Percentiles rank a stretch among this genome's conserved stretches.
Evolutionary conservation across 2,113 vertebrate species (phyloP).

Genomic region (Scomber japonicus): DNA sequence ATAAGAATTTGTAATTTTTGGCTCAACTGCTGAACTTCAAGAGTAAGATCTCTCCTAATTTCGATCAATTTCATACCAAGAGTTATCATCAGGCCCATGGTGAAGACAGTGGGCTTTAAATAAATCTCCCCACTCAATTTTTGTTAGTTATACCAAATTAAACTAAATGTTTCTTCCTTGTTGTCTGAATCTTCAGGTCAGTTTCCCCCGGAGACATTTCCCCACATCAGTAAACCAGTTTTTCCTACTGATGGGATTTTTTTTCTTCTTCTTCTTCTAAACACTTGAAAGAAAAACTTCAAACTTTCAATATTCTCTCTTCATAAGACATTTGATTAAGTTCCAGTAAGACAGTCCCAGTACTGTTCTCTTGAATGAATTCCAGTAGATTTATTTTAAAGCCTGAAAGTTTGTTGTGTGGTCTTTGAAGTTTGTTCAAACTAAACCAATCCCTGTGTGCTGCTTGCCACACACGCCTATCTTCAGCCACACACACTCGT

Average conservation of each 20-base stretch:
- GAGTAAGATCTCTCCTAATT: too few relatives aligned
- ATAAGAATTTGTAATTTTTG: too few relatives aligned
- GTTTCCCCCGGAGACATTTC: not conserved
- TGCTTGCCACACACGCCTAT: too few relatives aligned
- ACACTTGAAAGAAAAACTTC: constrained; percentile 29
- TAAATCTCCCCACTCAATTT: too few relatives aligned
- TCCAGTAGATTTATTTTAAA: constrained; percentile 49
- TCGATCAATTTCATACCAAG: too few relatives aligned
- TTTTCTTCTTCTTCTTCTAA: not conserved
- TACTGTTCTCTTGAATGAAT: constrained; percentile 31
- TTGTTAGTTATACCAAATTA: not conserved
- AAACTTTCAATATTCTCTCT: not conserved
- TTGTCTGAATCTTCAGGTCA: not conserved
- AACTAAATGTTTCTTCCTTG: not conserved
- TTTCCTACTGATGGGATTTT: not conserved
- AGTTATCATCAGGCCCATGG: too few relatives aligned
- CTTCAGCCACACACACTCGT: too few relatives aligned
- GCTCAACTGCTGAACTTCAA: too few relatives aligned
- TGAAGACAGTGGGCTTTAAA: too few relatives aligned
- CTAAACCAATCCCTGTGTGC: constrained; percentile 13
- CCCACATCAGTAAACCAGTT: not conserved
- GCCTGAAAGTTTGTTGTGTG: constrained; percentile 38
- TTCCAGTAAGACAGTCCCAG: constrained; percentile 42
- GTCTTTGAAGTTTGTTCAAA: constrained; percentile 51
- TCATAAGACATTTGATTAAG: constrained; percentile 21